Base-by-base conservation (phyloP, 2,888 invertebrate genomes). In the Plagiodera versicolora region DNA sequence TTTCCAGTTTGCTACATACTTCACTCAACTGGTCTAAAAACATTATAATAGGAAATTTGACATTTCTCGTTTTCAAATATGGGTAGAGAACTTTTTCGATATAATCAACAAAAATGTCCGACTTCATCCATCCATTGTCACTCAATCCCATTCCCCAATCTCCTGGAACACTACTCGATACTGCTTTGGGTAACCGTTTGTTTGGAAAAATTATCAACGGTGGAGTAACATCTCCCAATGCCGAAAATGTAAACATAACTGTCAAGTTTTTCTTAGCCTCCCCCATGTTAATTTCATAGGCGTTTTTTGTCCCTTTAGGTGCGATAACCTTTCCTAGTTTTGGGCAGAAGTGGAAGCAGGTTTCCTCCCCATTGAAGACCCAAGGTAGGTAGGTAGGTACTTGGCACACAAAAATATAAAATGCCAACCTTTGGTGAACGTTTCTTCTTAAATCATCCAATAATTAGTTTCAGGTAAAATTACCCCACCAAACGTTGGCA, bases 331-430 rank as follows among this genome's bases (percentile, higher is more conserved):
- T 66, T 35, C 24, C 51, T 10, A 46, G 16, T 58, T 64, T 64
- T 3, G 63, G 64, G 58, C 63, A 65, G 18, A 66, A 60, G 19
- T 49, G 20, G 32, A 67, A 68, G 46, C 58, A 49, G 5, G 61
- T 67, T 59, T 67, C 61, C 47, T 67, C 67, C 17, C 62, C 65
- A 64, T 72, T 70, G 51, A 67, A 71, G 48, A 73, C 61, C 24
- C 70, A 54, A 4, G 32, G 47, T 47, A 67, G 65, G 55, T 70
- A 24, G 3, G 24, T 24, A 24, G 24, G 24, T 24, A 6, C 24
- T 6, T 6, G 6, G 6, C 6, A 24, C 6, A n/a, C n/a, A n/a
- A n/a, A n/a, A n/a, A n/a, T n/a, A n/a, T n/a, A n/a, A n/a, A n/a
- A 5, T 24, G 24, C 24, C 24, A 24, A 24, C 4, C 6, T 5